Evolutionary conservation across 2,888 invertebrate species (phyloP).

Genomic region (Atrina japonica): DNA sequence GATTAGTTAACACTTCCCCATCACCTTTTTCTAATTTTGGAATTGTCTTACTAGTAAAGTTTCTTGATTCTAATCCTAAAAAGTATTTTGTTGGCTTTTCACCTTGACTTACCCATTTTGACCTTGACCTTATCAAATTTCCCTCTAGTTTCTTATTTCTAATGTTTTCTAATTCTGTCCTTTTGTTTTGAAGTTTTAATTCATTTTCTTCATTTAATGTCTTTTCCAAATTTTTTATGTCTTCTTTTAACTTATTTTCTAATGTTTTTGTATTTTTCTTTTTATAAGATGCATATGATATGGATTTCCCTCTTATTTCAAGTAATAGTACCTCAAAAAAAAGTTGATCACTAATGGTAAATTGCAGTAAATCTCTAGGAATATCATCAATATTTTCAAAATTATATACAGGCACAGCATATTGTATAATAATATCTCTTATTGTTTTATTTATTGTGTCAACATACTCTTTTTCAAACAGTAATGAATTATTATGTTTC

Average conservation of each 20-base stretch:
- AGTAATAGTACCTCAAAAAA: not conserved
- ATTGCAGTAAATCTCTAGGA: not conserved
- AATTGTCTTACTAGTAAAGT: no score
- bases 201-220: not conserved
- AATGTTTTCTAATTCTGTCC: not conserved
- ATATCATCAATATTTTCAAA: not conserved
- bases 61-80: no score
- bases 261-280: not conserved
- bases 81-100: conserved; percentile 10
- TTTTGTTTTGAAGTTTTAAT: not conserved
- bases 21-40: no score
- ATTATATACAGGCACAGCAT: not conserved
- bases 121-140: not conserved
- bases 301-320: not conserved
- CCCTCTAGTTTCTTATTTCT: not conserved
- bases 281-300: not conserved
- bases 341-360: not conserved
- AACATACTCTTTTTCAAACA: not conserved
- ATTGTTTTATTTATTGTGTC: not conserved
- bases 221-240: not conserved
- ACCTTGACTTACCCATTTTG: not conserved
- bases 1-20: no score
- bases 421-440: not conserved
- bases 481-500: conserved; percentile 15
- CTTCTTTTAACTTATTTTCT: not conserved